Conservation (phyloP, 2,797 vertebrate genomes). For the Peromyscus attwateri region DNA sequence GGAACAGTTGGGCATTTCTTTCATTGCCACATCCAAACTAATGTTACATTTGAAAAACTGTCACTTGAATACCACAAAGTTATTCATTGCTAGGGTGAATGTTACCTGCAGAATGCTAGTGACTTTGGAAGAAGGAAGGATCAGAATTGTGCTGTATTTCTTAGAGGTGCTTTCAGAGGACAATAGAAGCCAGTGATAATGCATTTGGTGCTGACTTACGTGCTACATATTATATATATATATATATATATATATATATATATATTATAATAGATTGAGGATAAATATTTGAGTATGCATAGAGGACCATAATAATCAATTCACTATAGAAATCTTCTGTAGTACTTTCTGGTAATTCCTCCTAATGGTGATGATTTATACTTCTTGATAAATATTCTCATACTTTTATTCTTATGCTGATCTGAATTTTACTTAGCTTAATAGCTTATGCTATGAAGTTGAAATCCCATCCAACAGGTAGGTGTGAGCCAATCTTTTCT, state of each 20-base stretch:
- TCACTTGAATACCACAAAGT: not conserved
- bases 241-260: not conserved
- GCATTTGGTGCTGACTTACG: constrained; percentile 59
- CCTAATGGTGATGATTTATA: not conserved
- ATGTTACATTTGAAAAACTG: constrained; percentile 29
- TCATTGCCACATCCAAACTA: constrained; percentile 4
- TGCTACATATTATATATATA: constrained; percentile 44
- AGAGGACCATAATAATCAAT: not conserved
- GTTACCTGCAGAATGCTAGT: too few relatives aligned
- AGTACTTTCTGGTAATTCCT: not conserved
- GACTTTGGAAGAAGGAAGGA: not conserved
- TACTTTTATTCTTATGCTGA: not conserved
- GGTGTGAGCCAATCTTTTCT: not conserved
- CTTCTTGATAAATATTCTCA: not conserved
- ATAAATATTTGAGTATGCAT: constrained; percentile 26
- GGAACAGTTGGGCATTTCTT: not conserved
- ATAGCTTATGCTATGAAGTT: not conserved
- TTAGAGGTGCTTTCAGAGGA: not conserved
- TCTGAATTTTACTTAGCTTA: not conserved
- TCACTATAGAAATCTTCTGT: not conserved
- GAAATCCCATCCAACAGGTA: not conserved
- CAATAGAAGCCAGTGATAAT: not conserved
- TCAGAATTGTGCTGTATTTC: not conserved
- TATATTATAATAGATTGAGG: constrained; percentile 43
- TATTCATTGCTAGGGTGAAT: not conserved